Evolutionary conservation across 2,113 vertebrate species (phyloP), one percentile per base, ranked within the genome.

Genomic region (Nannospalax galili): DNA sequence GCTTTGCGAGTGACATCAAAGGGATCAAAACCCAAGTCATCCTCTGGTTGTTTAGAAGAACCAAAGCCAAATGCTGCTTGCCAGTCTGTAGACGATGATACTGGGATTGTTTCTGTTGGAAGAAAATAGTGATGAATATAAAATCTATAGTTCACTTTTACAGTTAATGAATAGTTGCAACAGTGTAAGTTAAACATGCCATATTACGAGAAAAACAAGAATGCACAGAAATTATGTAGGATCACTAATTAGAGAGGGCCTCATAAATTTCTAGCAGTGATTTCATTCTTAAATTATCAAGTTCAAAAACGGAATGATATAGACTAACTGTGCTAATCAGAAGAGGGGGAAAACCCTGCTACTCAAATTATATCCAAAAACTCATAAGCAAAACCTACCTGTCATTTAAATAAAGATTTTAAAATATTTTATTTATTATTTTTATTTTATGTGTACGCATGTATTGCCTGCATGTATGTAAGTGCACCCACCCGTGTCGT

Each of bases 81-180:
- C 99, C 99, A 99, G 99, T 99, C 99, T 98, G 99, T 99, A 95
- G 99, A 99, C 67, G 99, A 99, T 26, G 99, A 99, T 95, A 99
- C 99, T 93, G 99, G 99, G 98, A 99, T 99, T 97, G 99, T 99
- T 98, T 99, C 99, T 99, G 98, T 77, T 26, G 16, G 78, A 94
- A 77, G 69, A 90, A 97, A 93, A 90, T 9, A 88, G 64, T 65
- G 77, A 87, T 58, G 9, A 96, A 58, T 85, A 84, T 84, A 87
- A 97, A 90, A 79, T n/a, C 82, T 5, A 78, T 0, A 93, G 28
- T 24, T 89, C 56, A 69, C 17, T 80, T 90, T 67, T 15, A 62
- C 7, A 79, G 32, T 82, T 92, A 80, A 24, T 35, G 8, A 88
- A 22, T 15, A 73, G 10, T 42, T 37, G 65, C 0, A 82, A 26